Conservation (phyloP, 1,140 invertebrate species). For the Mylabris phalerata region DNA sequence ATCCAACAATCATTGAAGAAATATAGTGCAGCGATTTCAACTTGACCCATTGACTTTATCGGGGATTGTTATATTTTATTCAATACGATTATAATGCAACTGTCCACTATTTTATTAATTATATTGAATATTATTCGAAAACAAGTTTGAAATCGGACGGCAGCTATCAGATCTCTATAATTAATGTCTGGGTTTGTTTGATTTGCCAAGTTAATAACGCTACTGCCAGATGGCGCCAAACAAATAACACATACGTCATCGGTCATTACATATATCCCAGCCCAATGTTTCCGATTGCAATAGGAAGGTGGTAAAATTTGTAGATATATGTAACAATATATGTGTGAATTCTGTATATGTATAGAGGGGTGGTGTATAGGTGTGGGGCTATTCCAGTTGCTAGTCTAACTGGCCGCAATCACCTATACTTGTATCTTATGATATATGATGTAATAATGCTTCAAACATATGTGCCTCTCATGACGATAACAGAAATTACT, state of each 20-base stretch:
- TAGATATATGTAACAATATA: too few species aligned
- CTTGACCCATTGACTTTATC: too few species aligned
- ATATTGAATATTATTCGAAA: conserved; percentile 13
- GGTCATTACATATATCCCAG: conserved; percentile 35
- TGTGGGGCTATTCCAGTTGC: conserved; percentile 24
- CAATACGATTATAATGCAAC: too few species aligned
- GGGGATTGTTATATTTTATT: too few species aligned
- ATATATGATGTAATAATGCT: conserved; percentile 43
- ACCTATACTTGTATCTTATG: conserved; percentile 39
- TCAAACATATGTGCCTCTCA: conserved; percentile 40
- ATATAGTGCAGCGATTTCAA: too few species aligned
- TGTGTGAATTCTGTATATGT: not conserved
- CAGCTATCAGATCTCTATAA: conserved; percentile 36
- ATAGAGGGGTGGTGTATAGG: conserved; percentile 10
- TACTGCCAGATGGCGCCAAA: conserved; percentile 42
- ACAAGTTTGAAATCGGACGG: conserved; percentile 24
- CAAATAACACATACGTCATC: conserved; percentile 44
- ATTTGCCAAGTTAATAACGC: conserved; percentile 44
- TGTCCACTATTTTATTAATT: too few species aligned
- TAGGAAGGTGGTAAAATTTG: too few species aligned
- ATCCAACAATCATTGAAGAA: too few species aligned
- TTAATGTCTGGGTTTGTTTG: conserved; percentile 43
- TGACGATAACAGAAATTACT: conserved; percentile 40
- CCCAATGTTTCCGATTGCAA: not conserved
- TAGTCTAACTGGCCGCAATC: conserved; percentile 36